Conservation (phyloP, 1,140 invertebrate species). For the Hirudo medicinalis region DNA sequence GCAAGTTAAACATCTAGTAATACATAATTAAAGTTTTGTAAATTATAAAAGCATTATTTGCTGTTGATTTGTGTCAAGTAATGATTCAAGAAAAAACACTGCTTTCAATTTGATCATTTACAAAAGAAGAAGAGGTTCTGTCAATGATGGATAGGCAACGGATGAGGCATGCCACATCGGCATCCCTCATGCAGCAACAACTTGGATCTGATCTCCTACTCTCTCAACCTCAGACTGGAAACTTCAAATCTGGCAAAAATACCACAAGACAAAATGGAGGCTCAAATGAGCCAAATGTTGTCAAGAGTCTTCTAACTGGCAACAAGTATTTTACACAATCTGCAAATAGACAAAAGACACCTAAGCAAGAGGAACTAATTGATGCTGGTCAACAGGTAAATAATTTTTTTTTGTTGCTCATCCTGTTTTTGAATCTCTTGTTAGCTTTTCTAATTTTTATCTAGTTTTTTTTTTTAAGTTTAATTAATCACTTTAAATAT, state of each 20-base stretch:
- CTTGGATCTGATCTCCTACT: too few relatives aligned
- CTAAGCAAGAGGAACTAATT: not conserved
- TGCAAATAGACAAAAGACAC: not conserved
- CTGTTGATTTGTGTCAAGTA: too few relatives aligned
- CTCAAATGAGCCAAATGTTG: conserved; percentile 12
- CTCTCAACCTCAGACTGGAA: not conserved
- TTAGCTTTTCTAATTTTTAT: too few relatives aligned
- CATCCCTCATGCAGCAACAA: too few relatives aligned
- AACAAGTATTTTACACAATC: conserved; percentile 8
- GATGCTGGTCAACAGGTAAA: not conserved
- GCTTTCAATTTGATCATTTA: conserved; percentile 4
- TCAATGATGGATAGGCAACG: not conserved
- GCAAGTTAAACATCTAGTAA: too few relatives aligned
- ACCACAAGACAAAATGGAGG: conserved; percentile 7
- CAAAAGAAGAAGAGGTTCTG: not conserved
- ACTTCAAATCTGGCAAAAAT: conserved; percentile 1
- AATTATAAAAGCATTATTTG: too few relatives aligned
- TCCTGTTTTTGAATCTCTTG: not conserved
- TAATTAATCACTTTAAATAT: too few relatives aligned
- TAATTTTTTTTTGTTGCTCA: not conserved
- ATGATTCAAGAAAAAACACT: not conserved
- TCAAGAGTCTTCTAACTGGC: conserved; percentile 16
- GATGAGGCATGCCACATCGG: not conserved
- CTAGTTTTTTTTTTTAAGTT: too few relatives aligned
- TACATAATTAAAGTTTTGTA: too few relatives aligned